Evolutionary conservation across 2,797 vertebrate genomes (phyloP).

Genomic region (Todus mexicanus): DNA sequence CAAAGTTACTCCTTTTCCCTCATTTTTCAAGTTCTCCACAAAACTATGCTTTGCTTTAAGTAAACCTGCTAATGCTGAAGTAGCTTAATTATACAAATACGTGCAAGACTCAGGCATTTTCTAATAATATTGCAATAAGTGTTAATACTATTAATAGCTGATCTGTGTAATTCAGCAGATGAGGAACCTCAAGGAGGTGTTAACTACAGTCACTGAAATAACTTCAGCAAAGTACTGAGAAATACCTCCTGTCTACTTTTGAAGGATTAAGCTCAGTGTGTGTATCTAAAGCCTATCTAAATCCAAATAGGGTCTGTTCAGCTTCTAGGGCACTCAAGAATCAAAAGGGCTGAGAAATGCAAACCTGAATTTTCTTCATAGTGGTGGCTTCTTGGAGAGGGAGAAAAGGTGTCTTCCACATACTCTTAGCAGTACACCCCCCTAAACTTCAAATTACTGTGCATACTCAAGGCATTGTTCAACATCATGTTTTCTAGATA

Average conservation of each 20-base stretch:
- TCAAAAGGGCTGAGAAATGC: not conserved
- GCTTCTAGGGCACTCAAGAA: not conserved
- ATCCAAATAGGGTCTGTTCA: not conserved
- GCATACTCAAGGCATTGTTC: not conserved
- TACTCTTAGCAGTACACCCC: not conserved
- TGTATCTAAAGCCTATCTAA: not conserved
- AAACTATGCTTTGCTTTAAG: too few relatives aligned
- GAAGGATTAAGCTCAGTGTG: not conserved
- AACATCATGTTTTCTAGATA: slow-evolving; percentile 71
- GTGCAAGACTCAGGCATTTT: not conserved
- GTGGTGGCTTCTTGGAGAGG: not conserved
- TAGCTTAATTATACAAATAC: not conserved
- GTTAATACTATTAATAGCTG: not conserved
- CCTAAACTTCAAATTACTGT: not conserved
- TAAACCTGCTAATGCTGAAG: not conserved
- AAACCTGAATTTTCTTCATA: not conserved
- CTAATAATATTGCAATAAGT: not conserved
- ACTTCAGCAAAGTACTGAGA: not conserved
- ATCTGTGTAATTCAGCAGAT: not conserved
- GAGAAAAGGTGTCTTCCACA: not conserved
- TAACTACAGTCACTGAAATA: not conserved
- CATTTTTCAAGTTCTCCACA: not conserved
- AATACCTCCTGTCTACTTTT: not conserved
- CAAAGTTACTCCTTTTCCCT: not conserved
- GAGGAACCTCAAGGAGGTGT: not conserved